A percentile compares a stretch with the other conserved stretches of the same genome.
Conservation (phyloP, 2,888 invertebrate genomes). For the Acanthopleura granulata region DNA sequence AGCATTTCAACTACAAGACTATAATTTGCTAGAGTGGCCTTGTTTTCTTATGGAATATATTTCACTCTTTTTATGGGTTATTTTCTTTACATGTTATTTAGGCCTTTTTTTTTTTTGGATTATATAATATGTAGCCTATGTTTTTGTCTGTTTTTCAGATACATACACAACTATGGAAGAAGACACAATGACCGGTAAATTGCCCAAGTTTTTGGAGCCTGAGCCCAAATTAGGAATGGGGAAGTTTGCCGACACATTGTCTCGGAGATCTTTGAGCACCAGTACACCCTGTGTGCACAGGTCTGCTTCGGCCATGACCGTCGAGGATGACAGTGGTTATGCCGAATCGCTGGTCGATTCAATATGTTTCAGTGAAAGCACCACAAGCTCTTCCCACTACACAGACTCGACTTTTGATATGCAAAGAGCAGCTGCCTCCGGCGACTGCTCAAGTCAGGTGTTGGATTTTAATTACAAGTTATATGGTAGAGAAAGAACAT, state of each 20-base stretch:
- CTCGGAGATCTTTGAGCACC: constrained; percentile 27
- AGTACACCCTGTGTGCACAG: constrained; percentile 30
- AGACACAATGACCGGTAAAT: background rate
- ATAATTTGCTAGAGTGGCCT: too few relatives aligned
- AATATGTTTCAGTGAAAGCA: background rate
- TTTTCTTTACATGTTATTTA: too few relatives aligned
- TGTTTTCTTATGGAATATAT: too few relatives aligned
- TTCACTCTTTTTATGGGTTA: too few relatives aligned
- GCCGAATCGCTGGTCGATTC: constrained; percentile 23
- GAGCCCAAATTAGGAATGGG: background rate
- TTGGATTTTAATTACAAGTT: background rate
- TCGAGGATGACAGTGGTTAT: constrained; percentile 29
- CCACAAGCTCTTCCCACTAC: background rate
- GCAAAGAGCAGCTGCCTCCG: background rate
- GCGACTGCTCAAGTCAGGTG: background rate
- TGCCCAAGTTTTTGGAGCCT: background rate
- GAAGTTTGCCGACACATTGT: background rate
- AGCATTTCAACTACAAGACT: too few relatives aligned
- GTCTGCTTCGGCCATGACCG: constrained; percentile 14
- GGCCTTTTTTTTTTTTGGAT: too few relatives aligned
- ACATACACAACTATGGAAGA: background rate
- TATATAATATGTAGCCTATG: too few relatives aligned
- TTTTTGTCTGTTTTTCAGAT: too few relatives aligned
- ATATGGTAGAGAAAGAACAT: background rate
- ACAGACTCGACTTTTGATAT: background rate